These are phyloP conservation scores for Nothoprocta perdicaria DNA, from an alignment of 2,113 vertebrate species.

Conservation along the genomic window DNA sequence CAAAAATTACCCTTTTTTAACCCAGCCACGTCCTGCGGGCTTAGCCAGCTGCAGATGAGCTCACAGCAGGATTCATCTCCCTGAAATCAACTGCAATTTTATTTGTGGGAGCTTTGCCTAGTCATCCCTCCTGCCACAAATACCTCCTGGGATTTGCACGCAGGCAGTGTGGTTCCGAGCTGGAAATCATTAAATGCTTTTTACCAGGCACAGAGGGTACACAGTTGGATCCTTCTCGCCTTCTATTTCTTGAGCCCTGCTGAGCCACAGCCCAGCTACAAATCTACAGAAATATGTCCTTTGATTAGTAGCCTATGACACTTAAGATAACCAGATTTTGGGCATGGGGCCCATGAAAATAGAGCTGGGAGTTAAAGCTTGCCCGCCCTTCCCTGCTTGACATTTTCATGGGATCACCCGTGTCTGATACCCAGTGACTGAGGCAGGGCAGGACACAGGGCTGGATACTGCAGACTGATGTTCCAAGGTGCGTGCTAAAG, in stretches of 20 bases:
- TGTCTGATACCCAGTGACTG: neutral
- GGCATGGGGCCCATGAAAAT: conserved; percentile 65
- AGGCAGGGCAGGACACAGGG: conserved; percentile 14
- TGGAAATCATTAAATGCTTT: conserved; percentile 34
- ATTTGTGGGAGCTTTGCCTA: neutral
- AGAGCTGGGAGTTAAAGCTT: conserved; percentile 54
- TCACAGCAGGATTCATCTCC: neutral
- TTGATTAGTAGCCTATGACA: conserved; percentile 55
- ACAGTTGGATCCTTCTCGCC: neutral
- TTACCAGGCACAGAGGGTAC: neutral
- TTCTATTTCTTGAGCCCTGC: neutral
- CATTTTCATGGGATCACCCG: conserved; percentile 57
- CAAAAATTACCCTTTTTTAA: neutral
- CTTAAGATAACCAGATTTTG: conserved; percentile 70
- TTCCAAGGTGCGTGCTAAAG: neutral
- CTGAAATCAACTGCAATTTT: neutral
- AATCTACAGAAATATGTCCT: neutral
- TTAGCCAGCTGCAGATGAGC: conserved; percentile 45
- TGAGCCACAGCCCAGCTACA: neutral
- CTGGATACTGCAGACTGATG: neutral
- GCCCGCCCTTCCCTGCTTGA: conserved; percentile 59
- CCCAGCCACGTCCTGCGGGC: neutral
- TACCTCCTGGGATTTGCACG: neutral
- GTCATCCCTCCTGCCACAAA: neutral
- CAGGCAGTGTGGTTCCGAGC: neutral